A percentile compares a stretch with the other conserved stretches of the same genome.
phyloP scores from a whole-genome alignment of 2,888 invertebrate species.

The Parelbella ahira region DNA sequence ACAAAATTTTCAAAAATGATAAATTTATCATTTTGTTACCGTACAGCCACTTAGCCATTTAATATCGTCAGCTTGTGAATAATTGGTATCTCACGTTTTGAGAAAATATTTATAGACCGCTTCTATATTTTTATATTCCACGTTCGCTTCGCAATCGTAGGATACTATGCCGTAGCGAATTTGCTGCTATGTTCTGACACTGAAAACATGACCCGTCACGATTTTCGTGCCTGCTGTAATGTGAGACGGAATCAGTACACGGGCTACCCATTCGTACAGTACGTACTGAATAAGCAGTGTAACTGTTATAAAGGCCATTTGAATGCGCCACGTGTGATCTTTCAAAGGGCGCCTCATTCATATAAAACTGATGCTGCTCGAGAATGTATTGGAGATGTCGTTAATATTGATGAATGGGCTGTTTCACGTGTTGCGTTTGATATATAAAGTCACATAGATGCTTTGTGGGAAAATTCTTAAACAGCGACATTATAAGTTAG shows the following conservation, averaged over 20 bases:
- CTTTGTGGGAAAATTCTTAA: no score
- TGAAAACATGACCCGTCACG: slow-evolving; percentile 31
- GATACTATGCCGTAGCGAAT: slow-evolving; percentile 1
- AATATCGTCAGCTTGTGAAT: no score
- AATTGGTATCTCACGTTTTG: no score
- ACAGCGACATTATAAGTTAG: no score
- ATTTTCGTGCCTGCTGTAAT: slow-evolving; percentile 27
- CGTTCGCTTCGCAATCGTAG: no score
- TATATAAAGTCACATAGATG: no score
- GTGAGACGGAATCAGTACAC: slow-evolving; percentile 24
- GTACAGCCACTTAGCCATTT: no score
- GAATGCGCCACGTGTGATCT: slow-evolving; percentile 28
- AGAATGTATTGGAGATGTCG: slow-evolving; percentile 9
- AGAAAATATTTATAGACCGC: no score
- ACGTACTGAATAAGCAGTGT: slow-evolving; percentile 19
- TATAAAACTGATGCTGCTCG: slow-evolving; percentile 6
- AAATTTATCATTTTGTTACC: no score
- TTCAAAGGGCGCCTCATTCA: slow-evolving; percentile 18
- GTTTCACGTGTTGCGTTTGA: background rate
- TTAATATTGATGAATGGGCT: slow-evolving; percentile 17
- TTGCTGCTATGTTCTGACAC: slow-evolving; percentile 5
- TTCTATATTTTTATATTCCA: no score
- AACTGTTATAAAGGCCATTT: slow-evolving; percentile 17
- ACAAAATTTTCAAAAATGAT: no score
- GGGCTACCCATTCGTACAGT: slow-evolving; percentile 13